phyloP scores from a whole-genome alignment of 1,140 invertebrate species.

The Dendrolimus kikuchii region DNA sequence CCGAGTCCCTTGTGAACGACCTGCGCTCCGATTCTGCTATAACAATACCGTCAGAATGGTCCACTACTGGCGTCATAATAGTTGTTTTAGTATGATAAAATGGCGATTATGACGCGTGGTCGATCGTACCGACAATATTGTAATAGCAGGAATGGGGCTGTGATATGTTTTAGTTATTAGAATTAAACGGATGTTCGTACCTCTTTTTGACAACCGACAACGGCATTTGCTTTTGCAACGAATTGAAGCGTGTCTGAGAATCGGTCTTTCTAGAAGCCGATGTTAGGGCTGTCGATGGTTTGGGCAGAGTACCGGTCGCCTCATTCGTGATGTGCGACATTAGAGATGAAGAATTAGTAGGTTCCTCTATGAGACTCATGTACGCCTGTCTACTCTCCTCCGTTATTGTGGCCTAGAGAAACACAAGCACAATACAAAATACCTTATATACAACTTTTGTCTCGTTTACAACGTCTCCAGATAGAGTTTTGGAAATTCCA shows the following conservation, averaged over 20 bases:
- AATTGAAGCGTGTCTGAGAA: constrained; percentile 18
- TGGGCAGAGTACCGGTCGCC: neutral
- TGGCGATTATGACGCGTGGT: too few relatives aligned
- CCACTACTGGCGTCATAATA: too few relatives aligned
- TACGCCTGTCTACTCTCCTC: constrained; percentile 92
- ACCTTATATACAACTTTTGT: too few relatives aligned
- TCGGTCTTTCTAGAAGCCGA: constrained; percentile 15
- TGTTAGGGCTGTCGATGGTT: constrained; percentile 31
- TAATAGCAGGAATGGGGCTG: too few relatives aligned
- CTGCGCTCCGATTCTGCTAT: too few relatives aligned
- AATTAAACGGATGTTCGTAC: neutral
- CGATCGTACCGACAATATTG: too few relatives aligned
- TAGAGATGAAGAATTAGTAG: constrained; percentile 35
- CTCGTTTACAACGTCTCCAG: too few relatives aligned
- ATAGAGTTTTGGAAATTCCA: too few relatives aligned
- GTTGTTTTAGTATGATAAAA: too few relatives aligned
- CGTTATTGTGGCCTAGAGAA: constrained; percentile 79
- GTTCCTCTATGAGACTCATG: constrained; percentile 88
- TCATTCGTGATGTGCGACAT: constrained; percentile 25
- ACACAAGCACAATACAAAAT: neutral
- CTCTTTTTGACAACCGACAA: constrained; percentile 1
- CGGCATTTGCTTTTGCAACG: constrained; percentile 23
- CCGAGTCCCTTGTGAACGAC: too few relatives aligned
- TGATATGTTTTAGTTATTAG: too few relatives aligned
- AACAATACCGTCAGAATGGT: too few relatives aligned